Percentiles rank a stretch among this genome's conserved stretches.
Conservation (phyloP, 2,113 vertebrate species). For the Notarius quadriscutis region DNA sequence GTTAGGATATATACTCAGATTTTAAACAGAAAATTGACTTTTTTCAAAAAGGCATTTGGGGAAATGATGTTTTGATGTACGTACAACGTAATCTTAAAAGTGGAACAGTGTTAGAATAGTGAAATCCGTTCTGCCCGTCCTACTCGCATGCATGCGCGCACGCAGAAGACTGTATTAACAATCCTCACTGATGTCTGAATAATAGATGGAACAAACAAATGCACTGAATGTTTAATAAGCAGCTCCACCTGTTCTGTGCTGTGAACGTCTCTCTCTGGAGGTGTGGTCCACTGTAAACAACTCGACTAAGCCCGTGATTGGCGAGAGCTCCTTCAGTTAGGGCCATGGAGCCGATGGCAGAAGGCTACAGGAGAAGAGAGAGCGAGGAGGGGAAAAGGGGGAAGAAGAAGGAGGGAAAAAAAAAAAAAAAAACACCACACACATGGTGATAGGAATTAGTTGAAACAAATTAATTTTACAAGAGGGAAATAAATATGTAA, state of each 20-base stretch:
- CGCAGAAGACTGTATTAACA: conserved; percentile 35
- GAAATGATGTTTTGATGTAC: background rate
- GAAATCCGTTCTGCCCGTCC: background rate
- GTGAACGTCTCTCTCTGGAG: conserved; percentile 95
- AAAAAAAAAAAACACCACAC: background rate
- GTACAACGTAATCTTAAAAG: background rate
- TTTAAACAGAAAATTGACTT: too few relatives aligned
- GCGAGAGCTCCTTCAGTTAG: conserved; percentile 94
- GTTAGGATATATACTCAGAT: background rate
- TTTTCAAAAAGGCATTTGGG: background rate
- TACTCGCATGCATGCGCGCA: background rate
- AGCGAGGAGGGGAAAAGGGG: too few relatives aligned
- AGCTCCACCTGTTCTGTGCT: conserved; percentile 91
- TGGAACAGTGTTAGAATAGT: background rate
- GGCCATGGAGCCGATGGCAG: conserved; percentile 92
- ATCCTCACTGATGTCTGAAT: conserved; percentile 33
- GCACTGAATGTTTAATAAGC: conserved; percentile 50
- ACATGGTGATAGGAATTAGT: background rate
- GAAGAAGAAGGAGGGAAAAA: background rate
- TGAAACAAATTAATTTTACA: background rate
- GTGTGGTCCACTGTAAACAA: conserved; percentile 94
- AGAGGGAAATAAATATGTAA: background rate
- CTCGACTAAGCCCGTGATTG: conserved; percentile 89
- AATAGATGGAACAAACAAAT: conserved; percentile 35
- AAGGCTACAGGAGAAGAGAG: conserved; percentile 74